A percentile compares a stretch with the other conserved stretches of the same genome.
These are phyloP conservation scores for Periophthalmodon schlosseri DNA, from an alignment of 2,113 vertebrate species.

Conservation along the genomic window DNA sequence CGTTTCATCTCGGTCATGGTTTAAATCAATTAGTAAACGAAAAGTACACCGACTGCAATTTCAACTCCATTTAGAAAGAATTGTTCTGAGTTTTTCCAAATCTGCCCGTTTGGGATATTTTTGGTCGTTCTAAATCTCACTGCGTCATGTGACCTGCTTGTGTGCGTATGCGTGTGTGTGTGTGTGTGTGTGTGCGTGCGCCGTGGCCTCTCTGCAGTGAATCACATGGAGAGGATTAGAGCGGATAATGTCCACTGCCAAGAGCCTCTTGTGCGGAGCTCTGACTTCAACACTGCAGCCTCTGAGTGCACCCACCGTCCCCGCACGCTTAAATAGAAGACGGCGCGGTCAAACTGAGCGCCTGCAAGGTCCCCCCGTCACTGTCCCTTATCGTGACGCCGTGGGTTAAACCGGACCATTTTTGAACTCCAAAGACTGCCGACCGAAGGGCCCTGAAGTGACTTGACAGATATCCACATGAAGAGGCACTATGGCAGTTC, in stretches of 20 bases:
- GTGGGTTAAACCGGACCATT: slow-evolving; percentile 25
- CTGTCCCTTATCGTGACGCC: slow-evolving; percentile 34
- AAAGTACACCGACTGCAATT: not conserved
- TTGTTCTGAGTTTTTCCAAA: slow-evolving; percentile 22
- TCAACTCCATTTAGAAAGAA: not conserved
- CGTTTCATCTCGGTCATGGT: not conserved
- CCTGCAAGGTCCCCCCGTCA: slow-evolving; percentile 38
- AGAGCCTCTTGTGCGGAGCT: slow-evolving; percentile 51
- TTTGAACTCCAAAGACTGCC: slow-evolving; percentile 44
- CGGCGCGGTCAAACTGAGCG: slow-evolving; percentile 20
- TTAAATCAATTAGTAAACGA: not conserved
- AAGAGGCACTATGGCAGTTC: slow-evolving; percentile 44
- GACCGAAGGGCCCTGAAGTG: slow-evolving; percentile 25
- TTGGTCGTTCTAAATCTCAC: slow-evolving; percentile 16
- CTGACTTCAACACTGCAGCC: slow-evolving; percentile 43
- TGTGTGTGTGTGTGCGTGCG: slow-evolving; percentile 26
- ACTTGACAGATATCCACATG: slow-evolving; percentile 41
- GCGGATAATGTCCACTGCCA: slow-evolving; percentile 50
- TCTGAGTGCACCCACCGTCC: slow-evolving; percentile 11
- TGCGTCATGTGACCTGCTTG: slow-evolving; percentile 7
- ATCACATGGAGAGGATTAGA: slow-evolving; percentile 57
- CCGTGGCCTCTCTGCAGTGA: slow-evolving; percentile 17
- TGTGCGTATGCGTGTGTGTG: not conserved
- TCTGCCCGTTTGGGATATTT: slow-evolving; percentile 37
- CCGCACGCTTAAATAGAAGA: not conserved